These are phyloP conservation scores for Eupeodes corollae DNA, from an alignment of 1,140 invertebrate genomes.

Conservation along the genomic window DNA sequence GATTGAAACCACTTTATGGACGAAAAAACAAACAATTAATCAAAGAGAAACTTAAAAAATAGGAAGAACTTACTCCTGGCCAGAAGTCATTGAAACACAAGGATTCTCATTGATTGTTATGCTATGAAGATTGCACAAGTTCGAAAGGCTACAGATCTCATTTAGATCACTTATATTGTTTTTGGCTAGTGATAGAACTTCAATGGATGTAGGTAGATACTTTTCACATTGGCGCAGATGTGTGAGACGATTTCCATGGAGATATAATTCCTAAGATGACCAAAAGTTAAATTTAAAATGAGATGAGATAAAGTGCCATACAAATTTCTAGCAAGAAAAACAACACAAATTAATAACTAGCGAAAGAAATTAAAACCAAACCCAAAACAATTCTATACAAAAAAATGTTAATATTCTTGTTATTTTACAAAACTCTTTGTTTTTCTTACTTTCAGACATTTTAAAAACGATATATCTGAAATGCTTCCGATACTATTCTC, in stretches of 20 bases:
- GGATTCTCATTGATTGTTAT: constrained; percentile 79
- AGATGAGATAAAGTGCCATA: no score
- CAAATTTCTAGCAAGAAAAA: background rate
- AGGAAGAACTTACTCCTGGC: constrained; percentile 20
- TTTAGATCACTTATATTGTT: constrained; percentile 79
- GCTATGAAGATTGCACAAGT: constrained; percentile 62
- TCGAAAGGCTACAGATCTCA: constrained; percentile 70
- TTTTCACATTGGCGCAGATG: constrained; percentile 69
- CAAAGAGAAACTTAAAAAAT: background rate
- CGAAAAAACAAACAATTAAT: background rate
- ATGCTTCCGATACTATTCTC: constrained; percentile 78
- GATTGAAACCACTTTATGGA: constrained; percentile 67
- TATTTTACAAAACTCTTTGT: constrained; percentile 1
- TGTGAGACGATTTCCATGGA: constrained; percentile 77
- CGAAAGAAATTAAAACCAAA: background rate
- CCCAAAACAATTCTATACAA: background rate
- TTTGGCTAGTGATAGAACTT: constrained; percentile 66
- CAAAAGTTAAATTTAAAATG: no score
- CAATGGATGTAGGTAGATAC: constrained; percentile 63
- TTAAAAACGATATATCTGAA: constrained; percentile 71
- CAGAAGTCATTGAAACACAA: constrained; percentile 42
- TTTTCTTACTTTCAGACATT: constrained; percentile 59
- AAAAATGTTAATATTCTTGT: background rate
- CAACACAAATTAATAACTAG: background rate
- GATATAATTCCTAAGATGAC: constrained; percentile 60